Evolutionary conservation across 1,140 invertebrate species (phyloP), one percentile per base, ranked within the genome.

Genomic region (Samia ricini): DNA sequence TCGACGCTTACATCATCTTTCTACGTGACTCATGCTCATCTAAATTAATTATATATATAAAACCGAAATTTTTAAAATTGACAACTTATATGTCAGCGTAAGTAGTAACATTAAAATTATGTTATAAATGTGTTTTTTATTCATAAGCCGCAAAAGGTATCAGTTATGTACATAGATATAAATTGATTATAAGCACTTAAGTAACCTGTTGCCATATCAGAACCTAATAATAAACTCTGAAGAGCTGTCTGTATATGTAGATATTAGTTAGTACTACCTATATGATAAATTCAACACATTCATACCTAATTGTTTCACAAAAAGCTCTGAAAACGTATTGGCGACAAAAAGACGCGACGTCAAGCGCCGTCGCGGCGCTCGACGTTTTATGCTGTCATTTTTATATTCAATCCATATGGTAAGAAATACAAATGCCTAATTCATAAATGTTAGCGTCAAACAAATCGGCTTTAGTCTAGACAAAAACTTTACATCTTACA

Each of bases 1-100:
- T 81, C 69, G 72, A 61, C 77, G 77, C 79, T 88, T 88, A 87
- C 83, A 85, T 89, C 85, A 89, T 75, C 75, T 60, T 33, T 56
- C 60, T 79, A 87, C 79, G 81, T 85, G 79, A 69, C 57, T 42
- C 23, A 58, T 18, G 15, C 22, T 49, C 42, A 20, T 49, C n/a
- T 59, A 50, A 50, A 18, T 42, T 42, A 42, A 42, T 42, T 12
- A 12, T 15, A 42, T 1, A 15, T 3, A 15, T 2, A 36, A 42
- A 15, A 42, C n/a, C 10, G 10, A 29, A 29, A 29, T 29, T 1
- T 8, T 10, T 29, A 5, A 29, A 29, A 2, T 29, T 29, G 26
- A 8, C 6, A 29, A 29, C 10, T 10, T 29, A 0, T 29, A 29
- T 29, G 10, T 0, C 26, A 29, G 1, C 26, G 26, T 29, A 29